A percentile compares a stretch with the other conserved stretches of the same genome.
Conservation (phyloP, 2,888 invertebrate species). For the Uropetala carovei region DNA sequence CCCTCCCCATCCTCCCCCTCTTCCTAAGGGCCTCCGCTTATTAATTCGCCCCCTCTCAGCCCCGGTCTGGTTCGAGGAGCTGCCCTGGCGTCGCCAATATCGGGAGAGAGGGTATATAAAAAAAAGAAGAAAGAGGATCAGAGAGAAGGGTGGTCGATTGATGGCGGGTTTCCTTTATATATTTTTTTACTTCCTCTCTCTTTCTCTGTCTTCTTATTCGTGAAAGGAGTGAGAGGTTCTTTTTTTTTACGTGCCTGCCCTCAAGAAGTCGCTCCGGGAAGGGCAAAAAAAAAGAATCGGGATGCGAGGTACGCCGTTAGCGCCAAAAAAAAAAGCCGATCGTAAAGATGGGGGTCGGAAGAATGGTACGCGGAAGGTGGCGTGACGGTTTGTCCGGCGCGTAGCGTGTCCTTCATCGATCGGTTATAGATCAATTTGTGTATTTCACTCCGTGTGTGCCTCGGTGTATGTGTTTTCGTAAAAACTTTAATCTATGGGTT, state of each 20-base stretch:
- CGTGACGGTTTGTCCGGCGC: neutral
- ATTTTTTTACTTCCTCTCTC: neutral
- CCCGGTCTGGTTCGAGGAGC: neutral
- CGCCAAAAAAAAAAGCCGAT: neutral
- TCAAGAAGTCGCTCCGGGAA: neutral
- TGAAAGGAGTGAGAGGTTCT: neutral
- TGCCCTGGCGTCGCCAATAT: neutral
- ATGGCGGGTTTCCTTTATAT: neutral
- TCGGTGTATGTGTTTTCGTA: neutral
- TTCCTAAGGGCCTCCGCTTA: neutral
- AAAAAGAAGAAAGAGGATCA: neutral
- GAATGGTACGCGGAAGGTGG: neutral
- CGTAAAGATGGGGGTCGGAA: neutral
- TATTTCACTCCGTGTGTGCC: neutral
- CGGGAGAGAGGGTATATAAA: neutral
- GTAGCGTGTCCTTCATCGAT: neutral
- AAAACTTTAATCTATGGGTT: neutral
- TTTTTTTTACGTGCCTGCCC: neutral
- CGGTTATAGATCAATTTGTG: neutral
- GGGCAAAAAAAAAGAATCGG: neutral
- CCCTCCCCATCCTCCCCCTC: neutral
- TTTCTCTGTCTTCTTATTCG: neutral
- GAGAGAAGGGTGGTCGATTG: neutral
- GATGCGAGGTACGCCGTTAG: neutral
- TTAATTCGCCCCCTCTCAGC: neutral